phyloP scores from a whole-genome alignment of 2,888 invertebrate genomes.

The Boloria euphrosyne region DNA sequence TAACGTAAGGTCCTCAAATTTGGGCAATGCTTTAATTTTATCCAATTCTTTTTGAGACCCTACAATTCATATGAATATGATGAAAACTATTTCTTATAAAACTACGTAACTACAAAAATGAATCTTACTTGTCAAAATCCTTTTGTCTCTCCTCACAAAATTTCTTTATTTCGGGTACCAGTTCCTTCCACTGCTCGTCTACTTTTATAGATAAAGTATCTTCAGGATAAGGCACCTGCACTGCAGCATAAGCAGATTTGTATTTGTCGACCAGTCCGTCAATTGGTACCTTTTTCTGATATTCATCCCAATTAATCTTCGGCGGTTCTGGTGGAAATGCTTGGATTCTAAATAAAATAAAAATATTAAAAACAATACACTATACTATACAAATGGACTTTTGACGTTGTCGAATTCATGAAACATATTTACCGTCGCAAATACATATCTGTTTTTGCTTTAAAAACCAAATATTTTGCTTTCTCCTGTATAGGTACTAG shows the following conservation, averaged over 20 bases:
- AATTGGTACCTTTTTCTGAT: constrained; percentile 58
- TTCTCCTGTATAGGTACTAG: constrained; percentile 60
- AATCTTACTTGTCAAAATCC: constrained; percentile 55
- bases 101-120: neutral
- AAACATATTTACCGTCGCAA: constrained; percentile 54
- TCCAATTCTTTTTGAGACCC: constrained; percentile 56
- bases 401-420: too few relatives aligned
- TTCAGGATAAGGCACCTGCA: constrained; percentile 61
- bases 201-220: constrained; percentile 57
- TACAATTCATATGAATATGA: constrained; percentile 19
- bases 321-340: constrained; percentile 61
- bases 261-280: constrained; percentile 63
- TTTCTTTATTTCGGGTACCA: constrained; percentile 56
- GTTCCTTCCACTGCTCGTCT: constrained; percentile 62
- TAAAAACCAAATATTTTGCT: constrained; percentile 60
- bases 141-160: constrained; percentile 55
- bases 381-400: too few relatives aligned
- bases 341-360: constrained; percentile 51
- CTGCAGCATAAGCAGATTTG: constrained; percentile 52
- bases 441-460: constrained; percentile 65
- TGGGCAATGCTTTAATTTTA: constrained; percentile 59
- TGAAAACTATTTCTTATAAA: neutral
- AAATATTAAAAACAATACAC: too few relatives aligned
- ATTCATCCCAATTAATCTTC: constrained; percentile 67
- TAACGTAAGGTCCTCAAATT: constrained; percentile 66